A percentile compares a stretch with the other conserved stretches of the same genome.
These are phyloP conservation scores for Calvadosia cruxmelitensis DNA, from an alignment of 30 jellyfish, hydroid and myxozoan genomes.

Conservation along the genomic window DNA sequence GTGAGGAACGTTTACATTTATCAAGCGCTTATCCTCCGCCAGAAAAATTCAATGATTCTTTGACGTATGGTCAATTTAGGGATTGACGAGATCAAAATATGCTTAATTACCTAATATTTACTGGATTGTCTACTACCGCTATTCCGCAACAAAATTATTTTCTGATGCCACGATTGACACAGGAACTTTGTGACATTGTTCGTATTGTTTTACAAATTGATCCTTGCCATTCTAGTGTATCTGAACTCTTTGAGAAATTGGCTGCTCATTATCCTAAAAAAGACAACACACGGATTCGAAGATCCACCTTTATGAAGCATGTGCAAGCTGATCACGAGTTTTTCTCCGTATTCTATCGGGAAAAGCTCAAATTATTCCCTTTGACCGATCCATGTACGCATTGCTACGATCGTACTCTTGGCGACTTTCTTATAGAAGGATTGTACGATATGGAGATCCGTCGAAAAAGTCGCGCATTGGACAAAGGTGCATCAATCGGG, in stretches of 20 bases:
- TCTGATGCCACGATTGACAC: too few relatives aligned
- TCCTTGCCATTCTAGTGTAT: background rate
- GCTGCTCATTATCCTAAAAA: background rate
- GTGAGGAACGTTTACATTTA: too few relatives aligned
- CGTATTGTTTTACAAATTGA: background rate
- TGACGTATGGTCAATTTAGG: too few relatives aligned
- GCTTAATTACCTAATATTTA: too few relatives aligned
- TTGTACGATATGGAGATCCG: background rate
- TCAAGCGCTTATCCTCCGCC: too few relatives aligned
- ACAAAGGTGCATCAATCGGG: background rate
- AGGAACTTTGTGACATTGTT: too few relatives aligned
- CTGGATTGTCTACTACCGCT: too few relatives aligned
- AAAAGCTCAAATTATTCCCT: background rate
- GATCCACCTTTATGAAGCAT: background rate
- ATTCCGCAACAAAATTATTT: too few relatives aligned
- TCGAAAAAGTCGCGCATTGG: background rate
- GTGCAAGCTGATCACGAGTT: background rate
- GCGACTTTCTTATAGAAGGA: background rate
- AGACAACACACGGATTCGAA: background rate
- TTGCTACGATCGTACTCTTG: background rate
- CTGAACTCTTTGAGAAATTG: background rate
- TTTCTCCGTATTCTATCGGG: background rate
- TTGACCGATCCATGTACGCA: background rate
- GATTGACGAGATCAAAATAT: too few relatives aligned
- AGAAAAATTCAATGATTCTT: too few relatives aligned